Evolutionary conservation across 2,113 vertebrate species (phyloP).

Genomic region (Paraplagusia blochii): DNA sequence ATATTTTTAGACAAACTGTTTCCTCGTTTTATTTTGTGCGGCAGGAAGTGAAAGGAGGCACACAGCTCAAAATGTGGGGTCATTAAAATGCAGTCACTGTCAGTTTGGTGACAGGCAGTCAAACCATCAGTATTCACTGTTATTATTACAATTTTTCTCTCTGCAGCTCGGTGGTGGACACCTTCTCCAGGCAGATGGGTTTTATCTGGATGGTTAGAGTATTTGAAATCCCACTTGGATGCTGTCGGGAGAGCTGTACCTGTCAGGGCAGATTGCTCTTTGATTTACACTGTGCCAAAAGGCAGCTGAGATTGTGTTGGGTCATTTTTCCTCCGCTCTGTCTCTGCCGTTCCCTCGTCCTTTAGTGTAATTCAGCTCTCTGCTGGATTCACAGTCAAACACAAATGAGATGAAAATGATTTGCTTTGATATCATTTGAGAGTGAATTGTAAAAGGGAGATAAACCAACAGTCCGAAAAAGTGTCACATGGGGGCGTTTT

Average conservation of each 20-base stretch:
- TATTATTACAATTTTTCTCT: neutral
- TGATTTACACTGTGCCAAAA: constrained; percentile 69
- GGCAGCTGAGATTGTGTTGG: constrained; percentile 59
- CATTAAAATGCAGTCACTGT: constrained; percentile 73
- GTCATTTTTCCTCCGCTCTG: constrained; percentile 68
- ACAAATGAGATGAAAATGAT: neutral
- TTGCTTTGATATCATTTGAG: too few relatives aligned
- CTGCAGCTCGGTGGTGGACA: constrained; percentile 31
- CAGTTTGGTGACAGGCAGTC: constrained; percentile 62
- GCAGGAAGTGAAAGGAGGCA: constrained; percentile 31
- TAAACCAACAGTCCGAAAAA: too few relatives aligned
- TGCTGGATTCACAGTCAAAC: neutral
- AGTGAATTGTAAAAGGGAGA: too few relatives aligned
- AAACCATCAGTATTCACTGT: constrained; percentile 47
- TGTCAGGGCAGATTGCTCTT: constrained; percentile 73
- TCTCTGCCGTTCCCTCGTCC: constrained; percentile 49
- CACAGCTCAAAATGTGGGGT: constrained; percentile 39
- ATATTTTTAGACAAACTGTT: constrained; percentile 27
- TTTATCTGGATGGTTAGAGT: constrained; percentile 70
- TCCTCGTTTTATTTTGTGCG: constrained; percentile 24
- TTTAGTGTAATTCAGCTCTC: constrained; percentile 56
- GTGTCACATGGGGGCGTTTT: too few relatives aligned
- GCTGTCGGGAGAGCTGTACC: constrained; percentile 64
- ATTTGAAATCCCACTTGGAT: constrained; percentile 73
- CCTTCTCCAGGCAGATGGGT: constrained; percentile 57